These are phyloP conservation scores for Ophion ventricosus DNA, from an alignment of 2,888 invertebrate genomes.

Conservation along the genomic window DNA sequence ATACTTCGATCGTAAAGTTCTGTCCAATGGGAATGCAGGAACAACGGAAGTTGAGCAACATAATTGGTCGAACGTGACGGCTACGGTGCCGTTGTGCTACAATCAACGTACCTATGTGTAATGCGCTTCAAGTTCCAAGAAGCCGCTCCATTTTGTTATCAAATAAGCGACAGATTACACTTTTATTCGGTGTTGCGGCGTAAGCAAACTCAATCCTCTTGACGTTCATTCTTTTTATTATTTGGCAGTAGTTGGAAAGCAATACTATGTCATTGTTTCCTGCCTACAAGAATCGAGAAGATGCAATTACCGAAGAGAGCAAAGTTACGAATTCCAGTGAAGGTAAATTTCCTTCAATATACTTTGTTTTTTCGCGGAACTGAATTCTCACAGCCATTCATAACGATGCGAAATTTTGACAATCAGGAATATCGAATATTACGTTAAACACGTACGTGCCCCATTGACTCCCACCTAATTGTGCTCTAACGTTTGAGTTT, in stretches of 20 bases:
- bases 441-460: background rate
- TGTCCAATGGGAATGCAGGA: background rate
- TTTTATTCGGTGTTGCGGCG: background rate
- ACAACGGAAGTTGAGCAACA: background rate
- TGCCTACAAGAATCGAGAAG: slow-evolving; percentile 38
- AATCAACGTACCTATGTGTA: background rate
- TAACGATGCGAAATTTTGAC: too few species aligned
- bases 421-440: background rate
- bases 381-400: too few species aligned
- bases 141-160: background rate
- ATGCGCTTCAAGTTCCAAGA: background rate
- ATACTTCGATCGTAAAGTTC: background rate
- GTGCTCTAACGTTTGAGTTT: background rate
- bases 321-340: background rate
- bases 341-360: slow-evolving; percentile 4
- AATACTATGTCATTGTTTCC: slow-evolving; percentile 61
- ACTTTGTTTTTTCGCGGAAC: background rate
- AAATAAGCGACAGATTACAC: background rate
- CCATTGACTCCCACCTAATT: background rate
- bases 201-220: background rate
- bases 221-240: background rate
- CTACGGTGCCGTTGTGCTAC: background rate
- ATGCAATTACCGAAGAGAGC: background rate
- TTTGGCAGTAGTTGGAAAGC: background rate
- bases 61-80: background rate